Percentiles rank a stretch among this genome's conserved stretches.
Evolutionary conservation across 2,113 vertebrate species (phyloP).

Genomic region (Chlamydotis undulata): DNA sequence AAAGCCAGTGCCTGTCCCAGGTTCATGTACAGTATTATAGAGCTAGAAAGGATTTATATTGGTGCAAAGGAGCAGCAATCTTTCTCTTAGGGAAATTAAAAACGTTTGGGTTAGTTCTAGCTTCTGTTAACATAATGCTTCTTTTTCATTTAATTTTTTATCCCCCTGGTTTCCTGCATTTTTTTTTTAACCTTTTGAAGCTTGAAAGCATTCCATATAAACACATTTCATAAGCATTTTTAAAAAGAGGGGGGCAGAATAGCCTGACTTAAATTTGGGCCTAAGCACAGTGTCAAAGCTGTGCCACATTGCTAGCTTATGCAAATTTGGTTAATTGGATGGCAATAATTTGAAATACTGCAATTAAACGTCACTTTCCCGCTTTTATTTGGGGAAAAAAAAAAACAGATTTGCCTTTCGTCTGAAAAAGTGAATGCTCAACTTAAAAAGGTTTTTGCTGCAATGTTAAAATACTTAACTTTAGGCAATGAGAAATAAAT

Average conservation of each 20-base stretch:
- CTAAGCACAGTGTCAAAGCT: background rate
- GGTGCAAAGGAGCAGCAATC: background rate
- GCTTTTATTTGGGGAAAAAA: background rate
- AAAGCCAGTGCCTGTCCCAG: background rate
- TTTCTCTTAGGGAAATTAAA: background rate
- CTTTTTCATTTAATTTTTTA: background rate
- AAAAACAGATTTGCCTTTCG: background rate
- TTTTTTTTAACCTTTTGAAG: background rate
- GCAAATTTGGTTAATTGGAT: background rate
- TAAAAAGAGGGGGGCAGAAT: background rate
- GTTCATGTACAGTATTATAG: background rate
- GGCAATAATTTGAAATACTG: background rate
- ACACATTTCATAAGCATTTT: background rate
- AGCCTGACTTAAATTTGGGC: background rate
- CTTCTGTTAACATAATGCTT: background rate
- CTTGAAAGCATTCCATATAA: background rate
- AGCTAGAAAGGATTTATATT: background rate
- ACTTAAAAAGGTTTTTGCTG: slow-evolving; percentile 28
- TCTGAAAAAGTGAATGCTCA: background rate
- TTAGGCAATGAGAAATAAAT: slow-evolving; percentile 9
- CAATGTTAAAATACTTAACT: slow-evolving; percentile 16
- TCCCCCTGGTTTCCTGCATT: background rate
- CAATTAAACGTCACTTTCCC: background rate
- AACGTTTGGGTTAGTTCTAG: background rate
- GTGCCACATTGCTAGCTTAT: background rate